These are phyloP conservation scores for Platalea minor DNA, from an alignment of 2,797 vertebrate genomes.

Conservation along the genomic window DNA sequence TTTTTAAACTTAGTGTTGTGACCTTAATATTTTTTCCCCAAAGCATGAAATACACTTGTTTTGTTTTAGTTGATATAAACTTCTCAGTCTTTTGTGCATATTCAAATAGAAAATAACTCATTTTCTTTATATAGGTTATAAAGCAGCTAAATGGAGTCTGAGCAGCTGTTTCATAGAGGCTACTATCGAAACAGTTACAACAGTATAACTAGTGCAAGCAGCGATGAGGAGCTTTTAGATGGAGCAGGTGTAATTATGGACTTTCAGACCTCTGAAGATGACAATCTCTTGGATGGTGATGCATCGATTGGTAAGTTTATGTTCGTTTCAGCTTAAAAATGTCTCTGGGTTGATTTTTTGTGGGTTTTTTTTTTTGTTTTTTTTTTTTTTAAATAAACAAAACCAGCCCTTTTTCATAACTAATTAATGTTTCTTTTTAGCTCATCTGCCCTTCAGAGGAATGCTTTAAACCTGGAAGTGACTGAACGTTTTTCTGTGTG, in stretches of 20 bases:
- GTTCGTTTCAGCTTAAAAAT: background rate
- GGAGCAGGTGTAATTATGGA: constrained; percentile 96
- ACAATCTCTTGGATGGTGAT: constrained; percentile 96
- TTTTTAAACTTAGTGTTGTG: background rate
- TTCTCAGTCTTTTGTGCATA: background rate
- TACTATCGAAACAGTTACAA: constrained; percentile 98
- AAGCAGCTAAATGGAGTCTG: constrained; percentile 98
- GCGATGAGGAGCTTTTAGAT: constrained; percentile 97
- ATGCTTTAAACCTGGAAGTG: background rate
- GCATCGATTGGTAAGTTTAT: constrained; percentile 87
- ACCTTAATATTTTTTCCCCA: background rate
- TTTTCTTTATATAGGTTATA: constrained; percentile 73
- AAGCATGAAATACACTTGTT: background rate
- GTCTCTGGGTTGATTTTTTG: background rate
- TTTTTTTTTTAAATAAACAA: background rate
- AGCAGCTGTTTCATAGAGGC: constrained; percentile 97
- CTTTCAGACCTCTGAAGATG: constrained; percentile 97
- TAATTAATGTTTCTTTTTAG: background rate
- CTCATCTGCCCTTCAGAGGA: background rate
- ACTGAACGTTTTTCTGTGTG: background rate
- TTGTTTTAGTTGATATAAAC: background rate
- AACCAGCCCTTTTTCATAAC: background rate
- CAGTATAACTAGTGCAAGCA: constrained; percentile 97
- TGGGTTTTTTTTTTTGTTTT: background rate
- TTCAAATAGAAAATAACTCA: constrained; percentile 1